Percentiles rank a stretch among this genome's conserved stretches.
These are phyloP conservation scores for Globodera ellingtonae DNA, from an alignment of 1,140 invertebrate species.

Conservation along the genomic window DNA sequence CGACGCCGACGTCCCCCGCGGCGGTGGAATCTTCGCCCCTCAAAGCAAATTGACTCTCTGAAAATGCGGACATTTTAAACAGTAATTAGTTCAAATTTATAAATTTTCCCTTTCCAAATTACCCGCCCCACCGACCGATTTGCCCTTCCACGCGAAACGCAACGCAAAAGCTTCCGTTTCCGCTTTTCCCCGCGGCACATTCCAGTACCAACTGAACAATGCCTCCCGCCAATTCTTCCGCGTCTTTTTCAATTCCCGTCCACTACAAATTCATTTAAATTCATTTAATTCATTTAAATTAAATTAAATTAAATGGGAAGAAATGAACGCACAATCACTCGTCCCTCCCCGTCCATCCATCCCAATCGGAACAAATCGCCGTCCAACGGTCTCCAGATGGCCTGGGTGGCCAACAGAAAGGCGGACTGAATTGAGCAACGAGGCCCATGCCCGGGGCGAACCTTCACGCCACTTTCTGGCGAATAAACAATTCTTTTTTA, in stretches of 20 bases:
- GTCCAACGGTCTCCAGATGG: constrained; percentile 31
- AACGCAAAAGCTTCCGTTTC: constrained; percentile 33
- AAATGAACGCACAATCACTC: constrained; percentile 21
- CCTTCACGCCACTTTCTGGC: constrained; percentile 44
- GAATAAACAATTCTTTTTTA: background rate
- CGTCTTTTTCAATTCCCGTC: constrained; percentile 39
- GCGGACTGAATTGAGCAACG: constrained; percentile 33
- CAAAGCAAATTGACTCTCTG: constrained; percentile 10
- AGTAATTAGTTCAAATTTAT: constrained; percentile 18
- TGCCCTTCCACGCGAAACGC: constrained; percentile 44
- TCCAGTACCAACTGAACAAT: constrained; percentile 39
- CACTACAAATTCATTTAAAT: constrained; percentile 34
- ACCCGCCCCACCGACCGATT: constrained; percentile 19
- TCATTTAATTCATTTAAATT: constrained; percentile 1
- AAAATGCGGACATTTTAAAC: background rate
- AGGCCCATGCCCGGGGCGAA: constrained; percentile 34
- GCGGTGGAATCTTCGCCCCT: constrained; percentile 6
- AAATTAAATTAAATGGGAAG: constrained; percentile 26
- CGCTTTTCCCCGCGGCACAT: constrained; percentile 29
- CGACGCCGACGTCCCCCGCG: constrained; percentile 4
- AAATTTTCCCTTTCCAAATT: background rate
- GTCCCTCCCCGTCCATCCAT: constrained; percentile 29
- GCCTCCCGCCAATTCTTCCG: constrained; percentile 34
- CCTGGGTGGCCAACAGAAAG: constrained; percentile 18
- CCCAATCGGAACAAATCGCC: constrained; percentile 30